Percentiles rank a stretch among this genome's conserved stretches.
Evolutionary conservation across 2,113 vertebrate genomes (phyloP).

Genomic region (Melanocharis versteri): DNA sequence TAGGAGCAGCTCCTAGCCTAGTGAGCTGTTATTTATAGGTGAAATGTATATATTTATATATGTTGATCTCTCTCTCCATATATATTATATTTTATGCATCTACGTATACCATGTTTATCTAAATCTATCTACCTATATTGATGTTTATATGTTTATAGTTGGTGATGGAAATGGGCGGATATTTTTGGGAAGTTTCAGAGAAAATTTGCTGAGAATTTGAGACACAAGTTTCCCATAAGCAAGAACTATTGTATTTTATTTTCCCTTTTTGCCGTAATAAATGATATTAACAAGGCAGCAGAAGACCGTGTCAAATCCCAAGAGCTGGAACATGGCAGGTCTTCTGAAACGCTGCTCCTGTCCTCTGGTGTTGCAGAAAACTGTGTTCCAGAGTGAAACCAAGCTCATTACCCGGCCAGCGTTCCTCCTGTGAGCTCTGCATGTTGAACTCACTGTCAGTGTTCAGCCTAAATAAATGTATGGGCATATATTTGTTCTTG

Average conservation of each 20-base stretch:
- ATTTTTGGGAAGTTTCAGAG: background rate
- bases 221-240: background rate
- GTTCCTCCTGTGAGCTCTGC: background rate
- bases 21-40: background rate
- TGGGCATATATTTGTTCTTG: background rate
- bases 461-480: background rate
- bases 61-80: no score
- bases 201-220: background rate
- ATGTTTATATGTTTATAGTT: background rate
- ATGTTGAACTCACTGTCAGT: fast-evolving
- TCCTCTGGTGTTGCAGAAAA: background rate
- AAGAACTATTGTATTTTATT: background rate
- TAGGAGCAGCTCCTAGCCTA: background rate
- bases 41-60: background rate
- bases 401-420: background rate
- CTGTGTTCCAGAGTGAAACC: background rate
- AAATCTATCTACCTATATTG: no score
- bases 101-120: background rate
- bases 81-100: background rate
- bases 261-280: background rate
- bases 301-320: background rate
- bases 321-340: background rate
- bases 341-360: background rate
- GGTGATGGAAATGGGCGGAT: background rate
- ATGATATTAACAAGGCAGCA: background rate